Percentiles rank a stretch among this genome's conserved stretches.
phyloP scores from a whole-genome alignment of 2,888 invertebrate species.

The Baronia brevicornis region DNA sequence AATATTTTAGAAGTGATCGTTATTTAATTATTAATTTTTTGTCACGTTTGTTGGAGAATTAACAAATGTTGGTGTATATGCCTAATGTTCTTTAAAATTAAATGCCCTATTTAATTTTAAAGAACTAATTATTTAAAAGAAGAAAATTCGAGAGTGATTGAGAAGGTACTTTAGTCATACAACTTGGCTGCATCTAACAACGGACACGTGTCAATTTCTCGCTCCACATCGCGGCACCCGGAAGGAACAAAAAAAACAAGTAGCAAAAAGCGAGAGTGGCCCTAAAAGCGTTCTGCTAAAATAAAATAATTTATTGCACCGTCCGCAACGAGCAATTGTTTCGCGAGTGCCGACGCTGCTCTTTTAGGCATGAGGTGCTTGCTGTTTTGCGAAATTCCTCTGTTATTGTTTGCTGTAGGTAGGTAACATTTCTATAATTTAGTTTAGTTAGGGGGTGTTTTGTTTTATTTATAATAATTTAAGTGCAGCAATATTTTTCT shows the following conservation, averaged over 20 bases:
- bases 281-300: conserved; percentile 42
- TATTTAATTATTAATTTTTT: too few relatives aligned
- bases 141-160: too few relatives aligned
- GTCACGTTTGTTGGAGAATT: too few relatives aligned
- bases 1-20: too few relatives aligned
- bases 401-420: conserved; percentile 27
- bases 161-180: background rate
- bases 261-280: conserved; percentile 59
- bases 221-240: conserved; percentile 34
- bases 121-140: too few relatives aligned
- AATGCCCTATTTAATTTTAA: too few relatives aligned
- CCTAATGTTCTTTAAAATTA: too few relatives aligned
- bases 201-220: conserved; percentile 58
- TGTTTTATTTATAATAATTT: conserved; percentile 9
- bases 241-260: conserved; percentile 55
- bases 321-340: conserved; percentile 37
- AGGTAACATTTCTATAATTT: conserved; percentile 15
- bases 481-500: conserved; percentile 3
- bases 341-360: conserved; percentile 26
- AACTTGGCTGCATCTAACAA: conserved; percentile 28
- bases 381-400: conserved; percentile 34
- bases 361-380: conserved; percentile 31
- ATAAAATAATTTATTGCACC: conserved; percentile 53
- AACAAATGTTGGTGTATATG: too few relatives aligned
- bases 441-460: conserved; percentile 6